Conservation (phyloP, 2,888 invertebrate species). For the Diaphora mendica region DNA sequence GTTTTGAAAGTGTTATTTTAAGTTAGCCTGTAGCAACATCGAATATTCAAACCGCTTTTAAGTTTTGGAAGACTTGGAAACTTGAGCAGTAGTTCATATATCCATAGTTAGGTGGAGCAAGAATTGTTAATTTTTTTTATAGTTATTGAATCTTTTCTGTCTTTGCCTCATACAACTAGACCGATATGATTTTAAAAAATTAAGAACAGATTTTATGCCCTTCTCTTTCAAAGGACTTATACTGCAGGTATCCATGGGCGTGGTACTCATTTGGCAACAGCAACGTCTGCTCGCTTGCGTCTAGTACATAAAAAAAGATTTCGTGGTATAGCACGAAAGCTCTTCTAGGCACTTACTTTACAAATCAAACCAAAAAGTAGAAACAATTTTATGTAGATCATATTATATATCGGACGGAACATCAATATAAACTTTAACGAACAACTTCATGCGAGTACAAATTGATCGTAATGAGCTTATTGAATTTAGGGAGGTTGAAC, state of each 20-base stretch:
- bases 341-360: neutral
- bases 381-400: neutral
- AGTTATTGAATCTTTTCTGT: neutral
- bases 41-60: slow-evolving; percentile 6
- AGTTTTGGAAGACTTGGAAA: neutral
- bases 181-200: neutral
- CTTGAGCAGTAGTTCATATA: neutral
- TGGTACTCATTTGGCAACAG: neutral
- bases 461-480: neutral
- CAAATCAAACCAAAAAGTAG: neutral
- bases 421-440: neutral
- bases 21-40: neutral
- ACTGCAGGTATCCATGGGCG: neutral
- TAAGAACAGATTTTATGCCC: neutral
- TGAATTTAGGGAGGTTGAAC: neutral
- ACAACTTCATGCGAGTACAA: neutral
- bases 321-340: too few relatives aligned
- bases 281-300: neutral
- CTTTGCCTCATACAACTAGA: neutral
- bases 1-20: neutral
- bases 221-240: neutral
- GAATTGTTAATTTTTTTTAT: slow-evolving; percentile 1
- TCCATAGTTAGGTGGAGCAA: neutral
- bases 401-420: neutral
- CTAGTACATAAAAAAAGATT: neutral